phyloP scores from a whole-genome alignment of 2,888 invertebrate species.

The Agapetus fuscipes region DNA sequence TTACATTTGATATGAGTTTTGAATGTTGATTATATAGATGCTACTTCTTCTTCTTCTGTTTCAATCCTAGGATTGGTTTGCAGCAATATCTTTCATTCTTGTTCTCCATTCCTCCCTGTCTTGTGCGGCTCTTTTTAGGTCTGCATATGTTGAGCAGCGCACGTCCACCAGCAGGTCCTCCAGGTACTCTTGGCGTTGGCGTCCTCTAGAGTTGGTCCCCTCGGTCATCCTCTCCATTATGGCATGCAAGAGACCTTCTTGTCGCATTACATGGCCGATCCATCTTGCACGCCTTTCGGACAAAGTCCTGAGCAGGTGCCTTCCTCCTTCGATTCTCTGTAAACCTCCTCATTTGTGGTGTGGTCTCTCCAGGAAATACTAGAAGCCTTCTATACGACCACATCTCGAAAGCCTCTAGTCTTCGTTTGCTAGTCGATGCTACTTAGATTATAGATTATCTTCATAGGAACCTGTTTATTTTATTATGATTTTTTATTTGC shows the following conservation, averaged over 20 bases:
- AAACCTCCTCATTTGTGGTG: constrained; percentile 5
- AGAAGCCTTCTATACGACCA: neutral
- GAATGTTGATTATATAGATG: no score
- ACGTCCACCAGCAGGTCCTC: constrained; percentile 1
- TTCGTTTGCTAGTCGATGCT: no score
- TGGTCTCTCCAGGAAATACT: neutral
- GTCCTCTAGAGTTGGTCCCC: constrained; percentile 2
- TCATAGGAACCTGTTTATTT: no score
- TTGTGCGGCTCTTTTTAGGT: constrained; percentile 1
- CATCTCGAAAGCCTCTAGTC: neutral
- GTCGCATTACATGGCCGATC: constrained; percentile 5
- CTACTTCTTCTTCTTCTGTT: neutral
- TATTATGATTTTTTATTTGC: no score
- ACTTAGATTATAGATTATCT: no score
- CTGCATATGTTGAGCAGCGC: neutral
- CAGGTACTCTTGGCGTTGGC: constrained; percentile 3
- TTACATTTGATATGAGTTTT: no score
- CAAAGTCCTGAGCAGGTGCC: constrained; percentile 3
- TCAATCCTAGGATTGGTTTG: constrained; percentile 4
- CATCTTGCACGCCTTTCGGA: constrained; percentile 4
- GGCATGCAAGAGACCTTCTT: constrained; percentile 2
- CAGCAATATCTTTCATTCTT: constrained; percentile 1
- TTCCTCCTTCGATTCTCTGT: constrained; percentile 5
- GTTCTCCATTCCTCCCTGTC: neutral
- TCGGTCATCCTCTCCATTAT: constrained; percentile 5